Percentiles rank a stretch among this genome's conserved stretches.
Conservation (phyloP, 2,113 vertebrate genomes). For the Lepus timidus region DNA sequence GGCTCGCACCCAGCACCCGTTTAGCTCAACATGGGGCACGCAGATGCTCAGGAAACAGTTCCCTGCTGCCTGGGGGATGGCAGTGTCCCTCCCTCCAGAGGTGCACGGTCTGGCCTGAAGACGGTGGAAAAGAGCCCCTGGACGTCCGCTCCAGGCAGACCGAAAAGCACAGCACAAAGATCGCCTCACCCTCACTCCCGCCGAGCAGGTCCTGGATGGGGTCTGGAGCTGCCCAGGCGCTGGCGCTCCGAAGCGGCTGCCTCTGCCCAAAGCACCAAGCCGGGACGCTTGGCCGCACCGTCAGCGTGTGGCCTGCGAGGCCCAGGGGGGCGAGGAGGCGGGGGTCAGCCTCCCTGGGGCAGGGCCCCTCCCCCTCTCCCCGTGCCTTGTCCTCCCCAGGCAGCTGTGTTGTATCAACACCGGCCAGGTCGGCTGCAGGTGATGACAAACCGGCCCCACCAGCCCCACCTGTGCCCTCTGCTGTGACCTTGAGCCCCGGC, state of each 20-base stretch:
- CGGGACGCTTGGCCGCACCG: too few relatives aligned
- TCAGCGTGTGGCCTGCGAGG: neutral
- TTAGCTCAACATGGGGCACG: neutral
- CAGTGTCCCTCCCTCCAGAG: neutral
- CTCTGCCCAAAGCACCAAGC: too few relatives aligned
- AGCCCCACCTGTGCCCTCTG: neutral
- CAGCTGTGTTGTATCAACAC: constrained; percentile 77
- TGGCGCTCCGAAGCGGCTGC: neutral
- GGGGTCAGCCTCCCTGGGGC: neutral
- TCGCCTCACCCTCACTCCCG: constrained; percentile 53
- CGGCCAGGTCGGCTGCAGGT: neutral
- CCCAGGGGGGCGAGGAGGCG: neutral
- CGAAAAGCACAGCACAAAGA: neutral
- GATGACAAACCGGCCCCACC: constrained; percentile 53
- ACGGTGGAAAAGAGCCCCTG: neutral
- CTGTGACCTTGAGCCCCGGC: neutral
- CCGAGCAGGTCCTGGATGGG: neutral
- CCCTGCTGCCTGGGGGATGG: neutral
- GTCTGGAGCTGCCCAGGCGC: neutral
- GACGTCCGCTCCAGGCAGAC: neutral
- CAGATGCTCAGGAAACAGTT: neutral
- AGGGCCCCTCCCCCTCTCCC: neutral
- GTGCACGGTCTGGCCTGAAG: neutral
- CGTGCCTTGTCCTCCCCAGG: neutral
- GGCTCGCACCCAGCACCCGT: neutral